Evolutionary conservation across 2,888 invertebrate genomes (phyloP).

Genomic region (Drosophila formosana): DNA sequence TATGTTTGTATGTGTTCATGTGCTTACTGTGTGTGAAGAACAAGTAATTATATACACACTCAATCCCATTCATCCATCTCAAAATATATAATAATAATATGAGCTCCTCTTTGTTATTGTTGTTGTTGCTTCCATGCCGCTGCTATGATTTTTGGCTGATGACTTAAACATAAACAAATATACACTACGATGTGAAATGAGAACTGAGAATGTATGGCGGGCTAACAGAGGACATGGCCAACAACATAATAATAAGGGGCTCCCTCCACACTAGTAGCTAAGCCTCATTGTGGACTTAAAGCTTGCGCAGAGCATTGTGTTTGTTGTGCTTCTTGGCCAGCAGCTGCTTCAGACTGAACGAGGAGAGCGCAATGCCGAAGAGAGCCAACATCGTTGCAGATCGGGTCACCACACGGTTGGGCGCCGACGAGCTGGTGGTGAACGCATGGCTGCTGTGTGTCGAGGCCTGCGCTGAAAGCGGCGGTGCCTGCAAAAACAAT

Average conservation of each 20-base stretch:
- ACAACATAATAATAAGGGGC: background rate
- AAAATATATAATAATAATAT: constrained; percentile 13
- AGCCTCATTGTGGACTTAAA: constrained; percentile 57
- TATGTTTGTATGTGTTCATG: constrained; percentile 15
- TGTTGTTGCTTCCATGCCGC: constrained; percentile 32
- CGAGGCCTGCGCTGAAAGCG: constrained; percentile 65
- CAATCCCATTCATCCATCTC: constrained; percentile 21
- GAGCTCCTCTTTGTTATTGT: background rate
- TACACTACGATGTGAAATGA: constrained; percentile 44
- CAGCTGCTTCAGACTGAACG: constrained; percentile 88
- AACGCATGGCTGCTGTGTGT: constrained; percentile 65
- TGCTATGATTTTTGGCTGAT: constrained; percentile 22
- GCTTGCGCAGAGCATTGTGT: constrained; percentile 73
- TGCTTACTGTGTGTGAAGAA: constrained; percentile 29
- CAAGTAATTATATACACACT: constrained; percentile 49
- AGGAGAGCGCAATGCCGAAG: constrained; percentile 87
- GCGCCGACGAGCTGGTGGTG: constrained; percentile 72
- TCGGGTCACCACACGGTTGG: constrained; percentile 87
- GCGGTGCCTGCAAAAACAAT: constrained; percentile 61
- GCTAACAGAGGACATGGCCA: constrained; percentile 36
- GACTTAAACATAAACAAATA: constrained; percentile 55
- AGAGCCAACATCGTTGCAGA: constrained; percentile 87
- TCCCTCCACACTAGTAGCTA: constrained; percentile 6
- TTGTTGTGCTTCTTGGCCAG: constrained; percentile 84
- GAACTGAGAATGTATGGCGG: constrained; percentile 33